Base-by-base conservation (phyloP, 2,113 vertebrate species). In the Melanostigma gelatinosum region DNA sequence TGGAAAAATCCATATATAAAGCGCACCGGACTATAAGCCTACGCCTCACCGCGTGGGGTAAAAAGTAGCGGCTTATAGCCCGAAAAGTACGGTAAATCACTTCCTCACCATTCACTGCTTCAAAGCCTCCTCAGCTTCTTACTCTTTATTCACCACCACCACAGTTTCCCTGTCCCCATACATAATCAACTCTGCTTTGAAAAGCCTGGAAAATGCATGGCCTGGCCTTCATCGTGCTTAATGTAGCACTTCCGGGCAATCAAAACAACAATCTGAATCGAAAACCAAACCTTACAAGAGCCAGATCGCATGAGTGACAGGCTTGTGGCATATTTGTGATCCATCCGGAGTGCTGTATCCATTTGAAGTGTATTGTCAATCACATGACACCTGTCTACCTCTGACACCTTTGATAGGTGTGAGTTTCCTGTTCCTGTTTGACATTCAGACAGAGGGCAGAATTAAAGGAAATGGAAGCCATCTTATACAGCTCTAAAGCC, bases 341-440 rank as follows among this genome's bases (percentile, higher is more conserved):
- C 4, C 1, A 3, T 3, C 12, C 16, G 29, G 15, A 44, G 16
- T 29, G 2, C 9, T 65, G 5, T 22, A 52, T 64, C 24, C 7
- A 3, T 42, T 8, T 71, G 4, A 71, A 24, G 12, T 55, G 6
- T 58, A 16, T 0, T 1, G 3, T n/a, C 13, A 6, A 27, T 40
- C 13, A 55, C 0, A 3, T 29, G 40, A 8, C 9, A 16, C 20
- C 8, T 24, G 1, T 27, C 7, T 10, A 2, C 22, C 12, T 71
- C 10, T 55, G 40, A 34, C 27, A 80, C 52, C 10, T 81, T 38
- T 70, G 7, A 1, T 12, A 58, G 22, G 55, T 50, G 16, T 66
- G 20, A 62, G 20, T 67, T 88, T 88, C 87, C 60, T 81, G 48
- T 83, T 76, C 1, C 22, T 50, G 13, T 70, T 29, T 42, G 4